Evolutionary conservation across 2,888 invertebrate species (phyloP), one percentile per base, ranked within the genome.

Genomic region (Melolontha melolontha): DNA sequence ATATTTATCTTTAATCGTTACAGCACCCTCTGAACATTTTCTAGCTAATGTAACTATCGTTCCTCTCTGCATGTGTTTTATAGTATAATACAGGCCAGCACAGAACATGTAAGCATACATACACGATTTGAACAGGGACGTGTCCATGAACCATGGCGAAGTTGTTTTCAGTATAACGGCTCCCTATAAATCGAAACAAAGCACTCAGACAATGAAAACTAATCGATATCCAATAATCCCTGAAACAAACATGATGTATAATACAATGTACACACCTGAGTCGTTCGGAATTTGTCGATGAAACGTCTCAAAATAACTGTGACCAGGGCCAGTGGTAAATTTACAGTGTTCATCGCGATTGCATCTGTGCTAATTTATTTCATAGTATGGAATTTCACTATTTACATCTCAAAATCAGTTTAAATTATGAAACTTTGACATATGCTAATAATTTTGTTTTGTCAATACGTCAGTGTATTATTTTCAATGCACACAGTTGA

Each of bases 271-370:
- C 57, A 22, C 49, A 68, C 68, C 68, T 68, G 51, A n/a, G 65
- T 10, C 27, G 62, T 22, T 27, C 68, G 59, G 39, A 59, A 65
- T 65, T 65, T 65, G 44, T 68, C 68, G 52, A 68, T 68, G 50
- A 68, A 59, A 52, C 68, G 64, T 50, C 68, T 68, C 47, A 68
- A 39, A 42, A 68, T 51, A 27, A 68, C 42, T 2, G 65, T 65
- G 50, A 65, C 52, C 27, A 68, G 22, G 0, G 65, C 65, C 65
- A 66, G 44, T 11, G 68, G 68, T 17, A 68, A 34, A 42, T 68
- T 68, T 51, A 68, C 51, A 27, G 51, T 64, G 42, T 65, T 66
- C 59, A 65, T 66, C 14, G 11, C 66, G 17, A 14, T 63, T n/a
- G 16, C 11, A 34, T 16, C 16, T 16, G 44, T 14, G 11, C 39